Evolutionary conservation across 2,888 invertebrate genomes (phyloP).

Genomic region (Lasioglossum morio): DNA sequence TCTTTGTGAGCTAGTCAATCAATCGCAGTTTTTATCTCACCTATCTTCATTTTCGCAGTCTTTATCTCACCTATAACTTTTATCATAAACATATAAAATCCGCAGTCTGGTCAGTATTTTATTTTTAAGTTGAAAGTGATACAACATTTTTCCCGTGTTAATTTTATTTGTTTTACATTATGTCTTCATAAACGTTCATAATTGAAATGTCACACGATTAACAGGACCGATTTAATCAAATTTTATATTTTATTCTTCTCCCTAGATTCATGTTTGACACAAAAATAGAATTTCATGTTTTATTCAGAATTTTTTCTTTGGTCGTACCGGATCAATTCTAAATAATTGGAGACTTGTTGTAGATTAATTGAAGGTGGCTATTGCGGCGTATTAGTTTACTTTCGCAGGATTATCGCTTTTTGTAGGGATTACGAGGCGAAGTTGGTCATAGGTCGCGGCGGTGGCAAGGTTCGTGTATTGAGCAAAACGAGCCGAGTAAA

Average conservation of each 20-base stretch:
- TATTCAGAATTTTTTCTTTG: neutral
- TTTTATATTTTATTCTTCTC: neutral
- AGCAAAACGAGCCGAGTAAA: constrained; percentile 29
- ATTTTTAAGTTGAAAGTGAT: too few species aligned
- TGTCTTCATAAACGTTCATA: too few species aligned
- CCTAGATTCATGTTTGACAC: neutral
- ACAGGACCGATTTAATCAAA: too few species aligned
- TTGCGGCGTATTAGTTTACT: neutral
- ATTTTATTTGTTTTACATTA: neutral
- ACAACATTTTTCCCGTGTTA: too few species aligned
- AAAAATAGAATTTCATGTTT: neutral
- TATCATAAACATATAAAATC: too few species aligned
- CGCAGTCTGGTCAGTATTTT: too few species aligned
- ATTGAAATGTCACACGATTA: too few species aligned
- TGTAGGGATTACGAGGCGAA: neutral
- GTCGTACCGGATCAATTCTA: neutral
- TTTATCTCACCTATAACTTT: too few species aligned
- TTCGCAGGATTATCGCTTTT: neutral
- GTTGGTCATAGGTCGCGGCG: neutral
- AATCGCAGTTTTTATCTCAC: too few species aligned
- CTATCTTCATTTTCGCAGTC: too few species aligned
- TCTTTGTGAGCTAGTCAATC: too few species aligned
- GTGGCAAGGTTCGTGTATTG: neutral
- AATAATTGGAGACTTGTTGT: neutral
- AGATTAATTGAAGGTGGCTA: neutral